Evolutionary conservation across 2,113 vertebrate species (phyloP), one percentile per base, ranked within the genome.

Genomic region (Tinamus guttatus): DNA sequence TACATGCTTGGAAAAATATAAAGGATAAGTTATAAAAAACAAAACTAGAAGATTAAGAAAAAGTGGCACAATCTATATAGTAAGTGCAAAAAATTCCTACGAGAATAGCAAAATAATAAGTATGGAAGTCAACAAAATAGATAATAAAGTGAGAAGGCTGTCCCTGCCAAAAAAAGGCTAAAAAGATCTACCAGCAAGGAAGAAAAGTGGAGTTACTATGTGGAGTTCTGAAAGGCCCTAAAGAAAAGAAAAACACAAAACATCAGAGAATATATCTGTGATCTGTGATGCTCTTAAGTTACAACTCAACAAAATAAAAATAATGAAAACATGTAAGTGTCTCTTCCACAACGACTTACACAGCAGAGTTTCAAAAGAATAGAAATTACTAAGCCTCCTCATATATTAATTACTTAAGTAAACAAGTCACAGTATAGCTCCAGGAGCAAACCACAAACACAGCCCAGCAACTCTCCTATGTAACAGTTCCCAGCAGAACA

Each of bases 71-170:
- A 79, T 28, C n/a, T 51, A 36, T 30, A 78, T 67, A 94, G 58
- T 40, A 22, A 51, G 28, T 0, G 0, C 19, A 79, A 38, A 85
- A 85, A 88, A 71, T 45, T 38, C 18, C 80, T 73, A 56, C 9
- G 49, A 52, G 65, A 93, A 68, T 27, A 64, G 30, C 38, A 90
- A 92, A 81, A 78, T 27, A 85, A 86, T 54, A 65, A 38, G 18
- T 40, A 86, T 43, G 38, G 43, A 85, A 86, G 90, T 90, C 56
- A 62, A 28, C n/a, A 94, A 93, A 93, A 69, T 73, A 92, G 47
- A 62, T 81, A 94, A 92, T 54, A 68, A 83, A 90, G 40, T 76
- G 52, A 89, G 85, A 84, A 86, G 81, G n/a, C 20, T 81, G 80
- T 14, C 13, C 54, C 28, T 8, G 34, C 59, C 54, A 43, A 49